These are phyloP conservation scores for Gandaritis pyraliata DNA, from an alignment of 2,888 invertebrate species.

Conservation along the genomic window DNA sequence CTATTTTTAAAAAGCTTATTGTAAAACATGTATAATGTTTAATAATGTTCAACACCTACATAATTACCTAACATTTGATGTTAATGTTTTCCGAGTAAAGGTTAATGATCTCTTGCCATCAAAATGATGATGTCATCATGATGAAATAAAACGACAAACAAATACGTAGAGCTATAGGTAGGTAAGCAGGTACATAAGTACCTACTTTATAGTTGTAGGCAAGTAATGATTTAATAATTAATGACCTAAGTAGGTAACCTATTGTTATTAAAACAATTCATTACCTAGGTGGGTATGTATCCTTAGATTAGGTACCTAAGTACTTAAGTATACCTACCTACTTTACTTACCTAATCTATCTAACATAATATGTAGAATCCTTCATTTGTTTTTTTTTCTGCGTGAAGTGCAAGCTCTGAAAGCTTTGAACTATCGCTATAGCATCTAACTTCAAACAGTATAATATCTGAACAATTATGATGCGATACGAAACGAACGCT, in stretches of 20 bases:
- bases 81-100: conserved; percentile 47
- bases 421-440: too few relatives aligned
- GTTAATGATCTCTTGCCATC: conserved; percentile 54
- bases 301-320: too few relatives aligned
- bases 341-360: too few relatives aligned
- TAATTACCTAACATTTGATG: conserved; percentile 19
- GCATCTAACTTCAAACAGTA: background rate
- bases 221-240: background rate
- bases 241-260: too few relatives aligned
- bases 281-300: too few relatives aligned
- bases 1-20: conserved; percentile 1
- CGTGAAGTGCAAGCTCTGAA: too few relatives aligned
- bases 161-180: background rate
- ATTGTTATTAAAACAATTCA: too few relatives aligned
- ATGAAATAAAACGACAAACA: conserved; percentile 12
- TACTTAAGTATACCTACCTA: too few relatives aligned
- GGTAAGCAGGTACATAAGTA: too few relatives aligned
- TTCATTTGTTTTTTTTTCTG: too few relatives aligned
- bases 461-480: background rate
- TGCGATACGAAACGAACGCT: conserved; percentile 6
- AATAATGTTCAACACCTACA: conserved; percentile 10
- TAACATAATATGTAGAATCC: too few relatives aligned
- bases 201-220: background rate
- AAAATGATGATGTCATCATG: conserved; percentile 53
- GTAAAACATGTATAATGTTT: conserved; percentile 13